These are phyloP conservation scores for Arizona elegans DNA, from an alignment of 2,113 vertebrate species.

Conservation along the genomic window DNA sequence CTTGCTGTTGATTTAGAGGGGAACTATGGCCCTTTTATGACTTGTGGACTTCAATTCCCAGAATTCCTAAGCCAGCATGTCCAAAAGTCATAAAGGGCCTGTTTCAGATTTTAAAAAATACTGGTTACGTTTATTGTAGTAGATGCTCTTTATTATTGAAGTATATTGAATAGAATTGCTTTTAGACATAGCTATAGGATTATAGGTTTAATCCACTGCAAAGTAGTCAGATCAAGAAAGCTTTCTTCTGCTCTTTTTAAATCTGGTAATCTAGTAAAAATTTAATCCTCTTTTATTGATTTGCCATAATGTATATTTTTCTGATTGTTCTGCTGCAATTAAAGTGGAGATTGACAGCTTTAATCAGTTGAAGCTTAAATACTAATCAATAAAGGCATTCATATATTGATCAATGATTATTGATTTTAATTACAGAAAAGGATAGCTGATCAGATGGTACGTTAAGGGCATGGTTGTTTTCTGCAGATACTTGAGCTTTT, in stretches of 20 bases:
- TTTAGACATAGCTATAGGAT: background rate
- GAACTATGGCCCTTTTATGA: too few relatives aligned
- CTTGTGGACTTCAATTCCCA: too few relatives aligned
- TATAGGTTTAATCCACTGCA: background rate
- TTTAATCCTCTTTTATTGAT: background rate
- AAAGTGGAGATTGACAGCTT: background rate
- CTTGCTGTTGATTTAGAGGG: background rate
- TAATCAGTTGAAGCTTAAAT: background rate
- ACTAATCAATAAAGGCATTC: background rate
- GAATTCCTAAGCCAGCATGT: too few relatives aligned
- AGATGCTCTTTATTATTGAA: background rate
- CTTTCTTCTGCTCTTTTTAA: background rate
- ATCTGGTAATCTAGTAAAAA: background rate
- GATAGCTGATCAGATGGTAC: background rate
- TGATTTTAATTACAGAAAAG: constrained; percentile 11
- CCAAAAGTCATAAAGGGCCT: too few relatives aligned
- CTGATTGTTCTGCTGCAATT: background rate
- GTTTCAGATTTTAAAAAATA: background rate
- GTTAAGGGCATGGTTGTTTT: background rate
- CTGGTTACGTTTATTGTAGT: background rate
- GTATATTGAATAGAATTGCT: background rate
- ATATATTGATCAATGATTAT: background rate
- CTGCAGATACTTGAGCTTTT: background rate
- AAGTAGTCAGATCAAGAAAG: background rate
- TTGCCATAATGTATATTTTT: background rate